A percentile compares a stretch with the other conserved stretches of the same genome.
These are phyloP conservation scores for Sebastes taczanowskii DNA, from an alignment of 2,797 vertebrate genomes.

Conservation along the genomic window DNA sequence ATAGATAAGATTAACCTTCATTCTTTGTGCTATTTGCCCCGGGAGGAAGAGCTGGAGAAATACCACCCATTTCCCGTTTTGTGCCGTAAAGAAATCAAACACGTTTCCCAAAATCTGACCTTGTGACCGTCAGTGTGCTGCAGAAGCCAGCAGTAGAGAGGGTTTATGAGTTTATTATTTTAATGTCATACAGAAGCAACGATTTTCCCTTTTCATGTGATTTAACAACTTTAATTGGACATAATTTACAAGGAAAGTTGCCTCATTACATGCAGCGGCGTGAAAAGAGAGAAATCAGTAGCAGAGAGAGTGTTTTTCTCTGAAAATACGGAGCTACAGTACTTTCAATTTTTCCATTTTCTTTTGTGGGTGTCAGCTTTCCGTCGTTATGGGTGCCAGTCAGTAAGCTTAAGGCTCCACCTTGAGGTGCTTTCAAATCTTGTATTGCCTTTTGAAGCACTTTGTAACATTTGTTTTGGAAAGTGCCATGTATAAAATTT, in stretches of 20 bases:
- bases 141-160: not conserved
- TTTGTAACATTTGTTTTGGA: not conserved
- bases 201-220: not conserved
- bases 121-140: not conserved
- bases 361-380: not conserved
- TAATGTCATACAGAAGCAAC: not conserved
- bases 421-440: not conserved
- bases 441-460: not conserved
- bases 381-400: not conserved
- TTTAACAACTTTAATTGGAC: conserved; percentile 1
- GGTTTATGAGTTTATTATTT: not conserved
- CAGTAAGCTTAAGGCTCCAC: not conserved
- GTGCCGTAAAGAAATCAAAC: not conserved
- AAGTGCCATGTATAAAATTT: not conserved
- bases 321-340: not conserved
- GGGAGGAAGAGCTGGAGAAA: not conserved
- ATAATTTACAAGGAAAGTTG: not conserved
- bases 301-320: not conserved
- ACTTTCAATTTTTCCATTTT: not conserved
- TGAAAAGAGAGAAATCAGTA: not conserved
- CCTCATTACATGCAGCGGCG: not conserved
- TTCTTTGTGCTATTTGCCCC: not conserved
- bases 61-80: not conserved
- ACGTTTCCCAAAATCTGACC: not conserved
- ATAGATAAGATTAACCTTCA: not conserved